phyloP scores from a whole-genome alignment of 2,113 vertebrate species.

The Picathartes gymnocephalus region DNA sequence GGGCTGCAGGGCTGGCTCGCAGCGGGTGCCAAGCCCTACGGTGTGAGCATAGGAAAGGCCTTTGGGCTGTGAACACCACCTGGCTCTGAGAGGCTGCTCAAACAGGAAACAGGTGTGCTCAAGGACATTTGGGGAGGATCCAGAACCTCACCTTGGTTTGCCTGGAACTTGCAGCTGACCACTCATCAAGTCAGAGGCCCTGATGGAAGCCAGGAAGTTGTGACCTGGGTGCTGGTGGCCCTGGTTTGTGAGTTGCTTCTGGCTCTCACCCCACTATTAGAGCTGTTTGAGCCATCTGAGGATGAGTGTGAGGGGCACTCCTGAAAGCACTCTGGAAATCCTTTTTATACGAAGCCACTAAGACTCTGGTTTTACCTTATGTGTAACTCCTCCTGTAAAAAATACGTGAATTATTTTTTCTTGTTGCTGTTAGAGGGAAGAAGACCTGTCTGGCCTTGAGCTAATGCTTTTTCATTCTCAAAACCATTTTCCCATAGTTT shows the following conservation, averaged over 20 bases:
- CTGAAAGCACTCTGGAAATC: background rate
- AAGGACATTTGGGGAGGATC: background rate
- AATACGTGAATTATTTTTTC: accelerated
- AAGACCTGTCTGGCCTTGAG: background rate
- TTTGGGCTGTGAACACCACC: background rate
- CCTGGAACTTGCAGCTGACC: background rate
- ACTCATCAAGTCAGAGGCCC: background rate
- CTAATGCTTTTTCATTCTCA: background rate
- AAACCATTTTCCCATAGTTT: background rate
- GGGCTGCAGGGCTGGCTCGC: background rate
- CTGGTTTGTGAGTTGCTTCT: background rate
- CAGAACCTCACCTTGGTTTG: accelerated
- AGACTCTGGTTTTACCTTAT: background rate
- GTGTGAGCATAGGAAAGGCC: accelerated
- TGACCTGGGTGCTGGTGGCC: background rate
- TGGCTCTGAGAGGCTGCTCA: background rate
- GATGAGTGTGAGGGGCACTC: background rate
- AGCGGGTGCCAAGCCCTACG: accelerated
- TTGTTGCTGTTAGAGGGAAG: background rate
- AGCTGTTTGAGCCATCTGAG: background rate
- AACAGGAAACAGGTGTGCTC: background rate
- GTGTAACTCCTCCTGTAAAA: background rate
- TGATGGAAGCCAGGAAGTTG: background rate
- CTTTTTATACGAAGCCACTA: background rate
- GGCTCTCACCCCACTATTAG: accelerated